Evolutionary conservation across 2,888 invertebrate genomes (phyloP).

Genomic region (Drosophila yooni): DNA sequence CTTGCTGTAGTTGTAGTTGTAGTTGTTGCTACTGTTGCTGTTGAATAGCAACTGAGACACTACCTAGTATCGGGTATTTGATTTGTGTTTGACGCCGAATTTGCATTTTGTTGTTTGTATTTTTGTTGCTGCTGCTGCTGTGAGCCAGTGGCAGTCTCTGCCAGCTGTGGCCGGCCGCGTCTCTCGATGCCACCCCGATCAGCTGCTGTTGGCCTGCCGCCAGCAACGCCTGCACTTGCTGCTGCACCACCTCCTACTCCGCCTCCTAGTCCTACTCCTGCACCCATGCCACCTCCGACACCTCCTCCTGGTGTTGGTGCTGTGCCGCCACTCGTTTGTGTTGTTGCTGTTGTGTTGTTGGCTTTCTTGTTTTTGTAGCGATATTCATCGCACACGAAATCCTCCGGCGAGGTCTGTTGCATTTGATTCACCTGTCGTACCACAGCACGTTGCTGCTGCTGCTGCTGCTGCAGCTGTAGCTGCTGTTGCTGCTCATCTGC

Average conservation of each 20-base stretch:
- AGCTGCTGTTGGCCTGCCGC: constrained; percentile 78
- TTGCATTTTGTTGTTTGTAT: constrained; percentile 80
- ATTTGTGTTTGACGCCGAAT: constrained; percentile 83
- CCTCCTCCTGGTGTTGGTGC: constrained; percentile 60
- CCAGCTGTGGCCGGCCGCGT: constrained; percentile 82
- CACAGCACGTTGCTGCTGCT: constrained; percentile 60
- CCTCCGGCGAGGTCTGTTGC: constrained; percentile 85
- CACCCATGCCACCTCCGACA: constrained; percentile 37
- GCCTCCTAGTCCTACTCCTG: constrained; percentile 25
- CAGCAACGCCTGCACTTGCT: constrained; percentile 62
- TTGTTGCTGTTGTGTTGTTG: constrained; percentile 76
- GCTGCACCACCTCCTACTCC: constrained; percentile 60
- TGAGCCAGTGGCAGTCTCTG: constrained; percentile 78
- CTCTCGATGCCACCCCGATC: constrained; percentile 82
- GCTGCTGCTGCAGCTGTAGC: constrained; percentile 58
- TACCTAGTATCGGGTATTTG: constrained; percentile 86
- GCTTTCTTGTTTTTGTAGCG: constrained; percentile 75
- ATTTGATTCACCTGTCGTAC: constrained; percentile 84
- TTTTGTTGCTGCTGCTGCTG: constrained; percentile 80
- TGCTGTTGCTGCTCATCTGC: constrained; percentile 75
- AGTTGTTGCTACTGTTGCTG: constrained; percentile 56
- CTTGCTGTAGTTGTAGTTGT: constrained; percentile 40
- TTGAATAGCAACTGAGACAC: constrained; percentile 76
- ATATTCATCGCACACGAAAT: constrained; percentile 84
- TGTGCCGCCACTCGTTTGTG: constrained; percentile 72